Percentiles rank a stretch among this genome's conserved stretches.
Evolutionary conservation across 2,113 vertebrate genomes (phyloP).

Genomic region (Albula glossodonta): DNA sequence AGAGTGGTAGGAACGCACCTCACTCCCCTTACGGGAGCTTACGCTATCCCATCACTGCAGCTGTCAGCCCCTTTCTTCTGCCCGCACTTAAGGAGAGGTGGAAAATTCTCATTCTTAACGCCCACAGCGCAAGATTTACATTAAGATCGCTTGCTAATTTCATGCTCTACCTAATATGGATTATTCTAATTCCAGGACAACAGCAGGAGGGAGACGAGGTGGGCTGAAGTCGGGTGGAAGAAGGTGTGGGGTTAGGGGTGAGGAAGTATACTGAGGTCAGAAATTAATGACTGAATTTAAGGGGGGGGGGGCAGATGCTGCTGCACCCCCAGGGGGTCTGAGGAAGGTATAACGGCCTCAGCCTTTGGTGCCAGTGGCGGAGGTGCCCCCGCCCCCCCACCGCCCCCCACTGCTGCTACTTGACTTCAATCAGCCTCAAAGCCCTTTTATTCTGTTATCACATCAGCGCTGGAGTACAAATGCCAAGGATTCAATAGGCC

Average conservation of each 20-base stretch:
- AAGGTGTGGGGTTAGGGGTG: not conserved
- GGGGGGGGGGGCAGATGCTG: not conserved
- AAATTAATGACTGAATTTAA: not conserved
- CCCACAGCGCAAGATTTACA: constrained; percentile 64
- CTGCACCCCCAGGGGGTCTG: not conserved
- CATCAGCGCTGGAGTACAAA: constrained; percentile 57
- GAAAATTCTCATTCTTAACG: constrained; percentile 49
- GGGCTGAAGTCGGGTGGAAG: not conserved
- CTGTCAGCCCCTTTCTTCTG: constrained; percentile 17
- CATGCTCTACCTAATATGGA: constrained; percentile 63
- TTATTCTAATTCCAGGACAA: constrained; percentile 55
- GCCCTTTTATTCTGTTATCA: constrained; percentile 65
- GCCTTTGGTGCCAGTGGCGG: constrained; percentile 48
- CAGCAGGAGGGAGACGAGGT: constrained; percentile 3
- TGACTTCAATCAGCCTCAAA: constrained; percentile 67
- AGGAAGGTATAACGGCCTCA: constrained; percentile 39
- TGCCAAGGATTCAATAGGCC: constrained; percentile 58
- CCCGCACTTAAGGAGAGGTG: not conserved
- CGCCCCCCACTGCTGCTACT: constrained; percentile 57
- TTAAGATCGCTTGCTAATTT: constrained; percentile 65
- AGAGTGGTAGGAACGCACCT: not conserved
- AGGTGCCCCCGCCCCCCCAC: constrained; percentile 52
- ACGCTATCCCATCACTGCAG: not conserved
- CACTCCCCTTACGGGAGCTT: not conserved
- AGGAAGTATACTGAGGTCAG: not conserved